A percentile compares a stretch with the other conserved stretches of the same genome.
Conservation (phyloP, 92 coral and sea anemone genomes). For the Palythoa heliodiscus region DNA sequence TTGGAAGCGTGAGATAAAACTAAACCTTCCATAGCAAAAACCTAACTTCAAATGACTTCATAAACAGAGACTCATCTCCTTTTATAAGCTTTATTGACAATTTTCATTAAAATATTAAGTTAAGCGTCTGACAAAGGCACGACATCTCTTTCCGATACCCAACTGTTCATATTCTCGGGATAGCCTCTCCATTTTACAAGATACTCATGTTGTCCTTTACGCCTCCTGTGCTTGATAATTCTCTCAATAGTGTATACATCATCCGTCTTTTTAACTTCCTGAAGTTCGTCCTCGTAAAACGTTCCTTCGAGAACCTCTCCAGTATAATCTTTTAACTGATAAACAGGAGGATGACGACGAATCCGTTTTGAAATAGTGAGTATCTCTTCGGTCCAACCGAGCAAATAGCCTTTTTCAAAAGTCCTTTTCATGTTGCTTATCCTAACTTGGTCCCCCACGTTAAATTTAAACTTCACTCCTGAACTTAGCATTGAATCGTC, state of each 20-base stretch:
- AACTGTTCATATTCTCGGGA: too few relatives aligned
- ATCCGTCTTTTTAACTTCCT: not conserved
- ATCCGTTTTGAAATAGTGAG: not conserved
- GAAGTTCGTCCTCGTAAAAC: not conserved
- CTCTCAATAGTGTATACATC: not conserved
- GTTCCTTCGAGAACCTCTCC: not conserved
- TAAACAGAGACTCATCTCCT: not conserved
- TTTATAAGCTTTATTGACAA: too few relatives aligned
- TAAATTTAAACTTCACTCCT: not conserved
- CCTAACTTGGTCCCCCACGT: not conserved
- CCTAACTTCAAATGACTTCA: not conserved
- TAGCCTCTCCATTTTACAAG: not conserved
- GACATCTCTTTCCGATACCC: too few relatives aligned
- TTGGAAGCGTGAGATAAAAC: conserved; percentile 58
- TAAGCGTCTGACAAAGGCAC: too few relatives aligned
- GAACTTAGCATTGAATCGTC: not conserved
- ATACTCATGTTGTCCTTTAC: not conserved
- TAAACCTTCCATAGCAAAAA: conserved; percentile 24
- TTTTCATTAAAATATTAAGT: too few relatives aligned
- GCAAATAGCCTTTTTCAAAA: not conserved
- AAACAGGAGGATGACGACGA: not conserved
- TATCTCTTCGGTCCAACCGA: not conserved
- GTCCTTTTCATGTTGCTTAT: not conserved
- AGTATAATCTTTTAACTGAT: not conserved
- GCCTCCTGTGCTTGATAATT: not conserved